Base-by-base conservation (phyloP, 2,113 vertebrate species). In the Geothlypis trichas region DNA sequence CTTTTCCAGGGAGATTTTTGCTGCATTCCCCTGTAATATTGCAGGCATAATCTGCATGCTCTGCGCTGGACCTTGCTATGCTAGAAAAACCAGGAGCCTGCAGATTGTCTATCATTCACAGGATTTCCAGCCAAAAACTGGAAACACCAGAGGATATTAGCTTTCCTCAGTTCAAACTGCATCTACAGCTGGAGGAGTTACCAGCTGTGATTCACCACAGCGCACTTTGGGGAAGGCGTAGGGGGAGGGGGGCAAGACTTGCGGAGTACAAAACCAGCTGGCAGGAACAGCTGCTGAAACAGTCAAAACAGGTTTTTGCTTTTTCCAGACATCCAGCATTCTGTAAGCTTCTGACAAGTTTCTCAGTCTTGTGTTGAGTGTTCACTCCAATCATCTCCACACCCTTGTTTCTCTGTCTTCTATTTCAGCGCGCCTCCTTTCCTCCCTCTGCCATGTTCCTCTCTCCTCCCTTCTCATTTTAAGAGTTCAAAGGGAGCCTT, bases 251-350 rank as follows among this genome's bases (percentile, higher is more conserved):
- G 49, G 15, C n/a, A 78, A 74, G 57, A 27, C n/a, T 67, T 82
- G 41, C 42, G 63, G 72, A 90, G 76, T 30, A 71, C 55, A 95
- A 95, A 90, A 92, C 73, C 94, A 97, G 85, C 86, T 93, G 92
- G 80, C 47, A 95, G 42, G 15, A 97, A 71, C 93, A 97, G 93
- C 88, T 95, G 91, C 57, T 49, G 42, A 78, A 95, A 81, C 61
- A 91, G 73, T 84, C 80, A 89, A 81, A 89, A 47, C 27, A 84
- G 51, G 10, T 3, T n/a, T 78, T 91, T 41, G 24, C 30, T 76
- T 79, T 68, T 51, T 13, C 72, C 79, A 90, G 59, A 90, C n/a
- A 58, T 85, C 20, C 77, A 93, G 74, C 47, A 35, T 28, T 76
- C 51, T 21, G 10, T 41, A 47, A 59, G 47, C 55, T 81, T 86